A percentile compares a stretch with the other conserved stretches of the same genome.
Conservation (phyloP, 2,797 vertebrate genomes). For the Myotis myotis region DNA sequence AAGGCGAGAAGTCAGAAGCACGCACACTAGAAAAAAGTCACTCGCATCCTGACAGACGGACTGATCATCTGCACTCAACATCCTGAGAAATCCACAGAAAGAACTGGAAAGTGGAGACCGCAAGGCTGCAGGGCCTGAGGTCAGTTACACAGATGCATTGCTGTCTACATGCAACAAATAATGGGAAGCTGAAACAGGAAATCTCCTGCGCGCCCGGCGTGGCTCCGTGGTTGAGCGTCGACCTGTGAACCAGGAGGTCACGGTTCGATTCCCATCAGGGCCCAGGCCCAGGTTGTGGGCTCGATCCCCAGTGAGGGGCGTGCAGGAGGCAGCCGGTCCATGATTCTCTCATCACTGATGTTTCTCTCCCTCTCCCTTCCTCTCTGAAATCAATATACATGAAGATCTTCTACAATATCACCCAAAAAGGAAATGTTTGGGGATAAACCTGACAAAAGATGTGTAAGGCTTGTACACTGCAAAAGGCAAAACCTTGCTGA, state of each 20-base stretch:
- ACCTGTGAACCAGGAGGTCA: no score
- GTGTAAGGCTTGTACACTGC: not conserved
- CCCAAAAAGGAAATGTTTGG: not conserved
- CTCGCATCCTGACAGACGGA: not conserved
- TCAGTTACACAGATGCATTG: not conserved
- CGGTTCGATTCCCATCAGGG: no score
- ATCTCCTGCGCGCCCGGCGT: no score
- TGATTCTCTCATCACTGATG: no score
- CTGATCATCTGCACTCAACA: not conserved
- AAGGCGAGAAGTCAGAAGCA: not conserved
- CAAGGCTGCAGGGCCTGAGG: not conserved
- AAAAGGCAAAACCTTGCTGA: not conserved
- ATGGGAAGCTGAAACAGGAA: not conserved
- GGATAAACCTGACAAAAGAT: not conserved
- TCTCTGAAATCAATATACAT: no score
- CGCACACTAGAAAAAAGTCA: not conserved
- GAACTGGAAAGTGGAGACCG: no score
- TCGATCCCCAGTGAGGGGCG: no score
- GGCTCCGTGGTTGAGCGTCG: no score
- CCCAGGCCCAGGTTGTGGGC: no score
- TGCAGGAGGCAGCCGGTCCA: no score
- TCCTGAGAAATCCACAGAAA: not conserved
- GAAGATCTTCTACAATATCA: not conserved
- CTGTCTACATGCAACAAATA: not conserved
- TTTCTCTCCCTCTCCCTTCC: no score